These are phyloP conservation scores for Capitella teleta DNA, from an alignment of 1,140 invertebrate genomes.

Conservation along the genomic window DNA sequence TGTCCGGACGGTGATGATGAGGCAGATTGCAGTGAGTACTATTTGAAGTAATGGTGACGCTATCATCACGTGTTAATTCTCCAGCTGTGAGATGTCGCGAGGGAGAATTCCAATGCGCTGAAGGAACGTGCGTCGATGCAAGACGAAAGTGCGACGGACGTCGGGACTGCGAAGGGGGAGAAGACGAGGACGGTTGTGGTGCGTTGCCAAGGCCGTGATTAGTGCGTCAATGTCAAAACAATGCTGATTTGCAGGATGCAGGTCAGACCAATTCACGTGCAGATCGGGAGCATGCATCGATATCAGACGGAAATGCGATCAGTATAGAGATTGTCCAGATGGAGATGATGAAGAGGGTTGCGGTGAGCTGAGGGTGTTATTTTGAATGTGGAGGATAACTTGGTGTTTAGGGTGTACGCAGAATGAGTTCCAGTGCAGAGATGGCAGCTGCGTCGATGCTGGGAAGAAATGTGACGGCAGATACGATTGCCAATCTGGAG, in stretches of 20 bases:
- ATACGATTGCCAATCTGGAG: constrained; percentile 71
- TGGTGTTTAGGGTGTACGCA: too few species aligned
- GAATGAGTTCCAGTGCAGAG: constrained; percentile 9
- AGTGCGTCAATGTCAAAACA: too few species aligned
- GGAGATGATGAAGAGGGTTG: constrained; percentile 79
- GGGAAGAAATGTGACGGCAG: constrained; percentile 57
- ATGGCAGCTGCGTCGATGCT: constrained; percentile 8
- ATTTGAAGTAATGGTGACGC: neutral
- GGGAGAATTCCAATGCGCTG: constrained; percentile 46
- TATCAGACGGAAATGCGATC: constrained; percentile 81
- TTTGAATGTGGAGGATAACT: too few species aligned
- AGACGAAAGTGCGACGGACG: constrained; percentile 53
- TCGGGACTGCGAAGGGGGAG: constrained; percentile 44
- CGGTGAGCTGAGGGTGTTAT: too few species aligned
- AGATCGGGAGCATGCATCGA: constrained; percentile 57
- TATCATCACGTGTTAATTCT: too few species aligned
- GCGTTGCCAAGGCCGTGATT: too few species aligned
- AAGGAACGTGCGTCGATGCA: constrained; percentile 41
- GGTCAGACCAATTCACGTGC: constrained; percentile 5
- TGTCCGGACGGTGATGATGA: constrained; percentile 53
- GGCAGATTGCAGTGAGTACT: constrained; percentile 3
- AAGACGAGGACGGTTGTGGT: constrained; percentile 47
- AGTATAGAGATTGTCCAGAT: constrained; percentile 69
- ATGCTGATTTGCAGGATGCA: too few species aligned
- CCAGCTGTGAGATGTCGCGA: neutral